phyloP scores from a whole-genome alignment of 2,888 invertebrate genomes.

The Temnothorax rugatulus region DNA sequence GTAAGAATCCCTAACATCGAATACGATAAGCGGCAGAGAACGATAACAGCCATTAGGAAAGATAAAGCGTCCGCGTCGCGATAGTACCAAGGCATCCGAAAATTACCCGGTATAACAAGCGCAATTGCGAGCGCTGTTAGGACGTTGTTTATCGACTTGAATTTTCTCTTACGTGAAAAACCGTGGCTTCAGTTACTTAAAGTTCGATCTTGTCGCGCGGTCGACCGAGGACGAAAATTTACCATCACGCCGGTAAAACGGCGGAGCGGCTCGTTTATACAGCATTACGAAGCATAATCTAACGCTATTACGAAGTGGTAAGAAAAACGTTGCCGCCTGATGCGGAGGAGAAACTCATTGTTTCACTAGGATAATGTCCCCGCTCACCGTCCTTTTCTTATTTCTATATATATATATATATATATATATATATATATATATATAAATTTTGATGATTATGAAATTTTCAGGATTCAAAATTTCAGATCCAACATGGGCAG shows the following conservation, averaged over 20 bases:
- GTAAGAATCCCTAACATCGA: constrained; percentile 60
- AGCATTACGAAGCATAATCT: constrained; percentile 57
- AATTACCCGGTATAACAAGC: constrained; percentile 23
- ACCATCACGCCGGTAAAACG: constrained; percentile 29
- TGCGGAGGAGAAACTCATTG: constrained; percentile 53
- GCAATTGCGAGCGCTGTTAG: neutral
- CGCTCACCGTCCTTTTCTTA: constrained; percentile 14
- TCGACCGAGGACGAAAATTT: constrained; percentile 28
- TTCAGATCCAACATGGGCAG: too few relatives aligned
- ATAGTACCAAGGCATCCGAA: constrained; percentile 23
- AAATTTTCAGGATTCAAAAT: too few relatives aligned
- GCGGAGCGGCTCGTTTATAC: constrained; percentile 47
- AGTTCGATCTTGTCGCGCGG: constrained; percentile 19
- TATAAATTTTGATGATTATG: too few relatives aligned
- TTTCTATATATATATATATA: too few relatives aligned
- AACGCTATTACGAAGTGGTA: constrained; percentile 45
- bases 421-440: too few relatives aligned
- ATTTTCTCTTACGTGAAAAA: constrained; percentile 1
- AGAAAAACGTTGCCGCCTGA: constrained; percentile 34
- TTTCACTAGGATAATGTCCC: constrained; percentile 61
- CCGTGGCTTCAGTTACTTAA: neutral
- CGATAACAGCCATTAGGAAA: constrained; percentile 39
- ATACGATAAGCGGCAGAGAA: constrained; percentile 49
- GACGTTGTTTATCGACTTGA: constrained; percentile 1
- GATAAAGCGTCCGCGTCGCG: constrained; percentile 36